Base-by-base conservation (phyloP, 2,797 vertebrate species). In the Hemibagrus guttatus region DNA sequence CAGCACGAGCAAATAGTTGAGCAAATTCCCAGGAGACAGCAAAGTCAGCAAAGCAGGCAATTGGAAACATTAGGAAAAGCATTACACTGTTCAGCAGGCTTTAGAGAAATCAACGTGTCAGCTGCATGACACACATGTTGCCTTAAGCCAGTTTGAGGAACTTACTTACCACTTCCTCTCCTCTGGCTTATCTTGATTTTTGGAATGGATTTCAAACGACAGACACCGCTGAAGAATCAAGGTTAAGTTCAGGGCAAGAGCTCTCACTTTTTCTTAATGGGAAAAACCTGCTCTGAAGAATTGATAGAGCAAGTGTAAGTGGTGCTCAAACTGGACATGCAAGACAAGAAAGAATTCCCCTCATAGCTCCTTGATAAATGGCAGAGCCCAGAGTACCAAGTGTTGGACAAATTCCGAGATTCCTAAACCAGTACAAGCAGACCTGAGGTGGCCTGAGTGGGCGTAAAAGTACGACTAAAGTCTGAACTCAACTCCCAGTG, bases 241-340 rank as follows among this genome's bases (percentile, higher is more conserved):
- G 86, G 63, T 91, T 90, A 91, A 92, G 91, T 92, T 87, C 89
- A 89, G 90, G 91, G 89, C 64, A 84, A 93, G 90, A 89, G 91
- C 92, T 91, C 91, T 91, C 91, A 92, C 87, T 87, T 86, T 90
- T 90, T 89, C 91, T 91, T 95, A 95, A 96, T 94, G 93, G 94
- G 95, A 94, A 93, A 93, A 87, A 58, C 21, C 86, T 81, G 39
- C 63, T 79, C 76, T 84, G 68, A 71, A n/a, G 31, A 88, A 31
- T 1, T 9, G 35, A 87, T 1, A 58, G 61, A 89, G 21, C 52
- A 59, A 86, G 26, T 6, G 14, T 52, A 61, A 52, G 42, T 42
- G 84, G 84, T 79, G 87, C 54, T 79, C 49, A 61, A 26, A 56
- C 49, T 35, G 63, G 84, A 80, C 23, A 89, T 87, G 85, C 86